A percentile compares a stretch with the other conserved stretches of the same genome.
These are phyloP conservation scores for Phaethon lepturus DNA, from an alignment of 2,113 vertebrate species.

Conservation along the genomic window DNA sequence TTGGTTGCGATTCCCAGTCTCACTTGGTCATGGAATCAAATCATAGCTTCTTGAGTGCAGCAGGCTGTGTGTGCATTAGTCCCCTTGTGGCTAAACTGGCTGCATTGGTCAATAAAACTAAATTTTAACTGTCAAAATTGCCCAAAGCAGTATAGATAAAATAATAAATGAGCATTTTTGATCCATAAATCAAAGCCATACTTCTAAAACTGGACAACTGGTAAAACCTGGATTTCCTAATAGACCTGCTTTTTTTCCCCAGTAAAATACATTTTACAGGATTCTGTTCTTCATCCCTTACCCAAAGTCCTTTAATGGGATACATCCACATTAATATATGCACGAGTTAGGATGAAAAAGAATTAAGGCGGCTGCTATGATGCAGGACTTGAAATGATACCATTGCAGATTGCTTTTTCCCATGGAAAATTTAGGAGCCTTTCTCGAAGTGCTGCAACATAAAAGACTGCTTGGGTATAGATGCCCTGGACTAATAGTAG, in stretches of 20 bases:
- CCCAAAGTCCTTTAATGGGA: not conserved
- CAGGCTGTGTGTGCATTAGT: conserved; percentile 71
- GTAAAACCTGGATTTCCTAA: conserved; percentile 66
- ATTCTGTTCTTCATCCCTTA: not conserved
- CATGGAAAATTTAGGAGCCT: not conserved
- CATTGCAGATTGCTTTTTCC: not conserved
- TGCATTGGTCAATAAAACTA: conserved; percentile 83
- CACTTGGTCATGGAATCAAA: conserved; percentile 76
- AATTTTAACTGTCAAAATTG: conserved; percentile 84
- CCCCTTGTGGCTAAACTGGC: conserved; percentile 77
- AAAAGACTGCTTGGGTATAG: not conserved
- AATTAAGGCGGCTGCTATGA: not conserved
- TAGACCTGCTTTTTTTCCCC: not conserved
- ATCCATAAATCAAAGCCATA: conserved; percentile 81
- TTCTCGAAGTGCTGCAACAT: not conserved
- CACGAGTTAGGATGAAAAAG: not conserved
- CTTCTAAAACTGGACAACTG: conserved; percentile 70
- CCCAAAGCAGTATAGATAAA: conserved; percentile 81
- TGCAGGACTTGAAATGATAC: conserved; percentile 22
- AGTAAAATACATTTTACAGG: conserved; percentile 7
- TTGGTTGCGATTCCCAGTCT: conserved; percentile 74
- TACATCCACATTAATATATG: not conserved
- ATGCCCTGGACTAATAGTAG: not conserved
- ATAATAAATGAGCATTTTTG: conserved; percentile 81
- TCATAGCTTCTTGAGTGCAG: conserved; percentile 74